Evolutionary conservation across 2,888 invertebrate genomes (phyloP).

Genomic region (Leucozona laternaria): DNA sequence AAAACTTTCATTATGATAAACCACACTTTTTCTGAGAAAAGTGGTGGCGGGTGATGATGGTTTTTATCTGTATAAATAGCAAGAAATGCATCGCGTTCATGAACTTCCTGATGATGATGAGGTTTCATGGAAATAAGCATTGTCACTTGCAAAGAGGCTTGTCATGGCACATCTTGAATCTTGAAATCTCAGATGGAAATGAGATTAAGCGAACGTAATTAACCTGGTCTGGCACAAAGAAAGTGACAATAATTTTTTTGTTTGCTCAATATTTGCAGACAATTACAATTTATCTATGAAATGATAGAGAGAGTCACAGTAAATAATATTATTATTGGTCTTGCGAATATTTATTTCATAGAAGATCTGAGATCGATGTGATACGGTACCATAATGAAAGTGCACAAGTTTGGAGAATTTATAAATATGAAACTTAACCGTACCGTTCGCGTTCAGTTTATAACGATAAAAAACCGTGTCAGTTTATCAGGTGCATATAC

Average conservation of each 20-base stretch:
- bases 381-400: not conserved
- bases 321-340: not conserved
- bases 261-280: not conserved
- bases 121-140: not conserved
- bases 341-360: not conserved
- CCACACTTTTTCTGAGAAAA: not conserved
- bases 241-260: not conserved
- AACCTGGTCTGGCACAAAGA: not conserved
- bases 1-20: conserved; percentile 29
- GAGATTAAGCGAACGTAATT: conserved; percentile 2
- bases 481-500: too few species aligned
- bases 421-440: too few species aligned
- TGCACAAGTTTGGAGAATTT: too few species aligned
- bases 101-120: conserved; percentile 16
- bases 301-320: not conserved
- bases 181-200: conserved; percentile 8
- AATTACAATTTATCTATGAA: not conserved
- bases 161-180: not conserved
- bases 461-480: too few species aligned
- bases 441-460: too few species aligned
- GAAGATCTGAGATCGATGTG: not conserved
- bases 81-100: conserved; percentile 1
- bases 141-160: not conserved
- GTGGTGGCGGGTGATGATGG: not conserved
- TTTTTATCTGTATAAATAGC: not conserved